These are phyloP conservation scores for Aricia artaxerxes DNA, from an alignment of 2,888 invertebrate species.

Conservation along the genomic window DNA sequence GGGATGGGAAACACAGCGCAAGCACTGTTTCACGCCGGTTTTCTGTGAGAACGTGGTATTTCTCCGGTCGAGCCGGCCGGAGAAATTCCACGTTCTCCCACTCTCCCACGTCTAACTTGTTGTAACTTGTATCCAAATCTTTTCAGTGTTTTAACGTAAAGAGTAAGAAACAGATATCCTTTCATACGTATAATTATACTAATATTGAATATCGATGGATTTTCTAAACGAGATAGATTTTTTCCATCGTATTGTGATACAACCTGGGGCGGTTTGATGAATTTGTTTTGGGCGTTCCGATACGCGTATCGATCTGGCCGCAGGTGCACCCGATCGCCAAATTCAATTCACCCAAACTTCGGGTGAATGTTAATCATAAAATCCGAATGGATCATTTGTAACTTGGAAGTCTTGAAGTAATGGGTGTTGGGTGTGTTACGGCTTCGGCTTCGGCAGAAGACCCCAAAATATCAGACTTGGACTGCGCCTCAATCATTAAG, in stretches of 20 bases:
- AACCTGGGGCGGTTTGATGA: slow-evolving; percentile 1
- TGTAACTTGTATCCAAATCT: no score
- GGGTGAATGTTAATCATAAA: slow-evolving; percentile 25
- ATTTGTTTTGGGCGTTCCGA: slow-evolving; percentile 21
- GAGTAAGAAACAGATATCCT: no score
- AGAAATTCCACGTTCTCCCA: no score
- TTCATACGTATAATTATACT: neutral
- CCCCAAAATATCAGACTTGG: no score
- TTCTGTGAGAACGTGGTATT: no score
- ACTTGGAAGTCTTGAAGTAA: neutral
- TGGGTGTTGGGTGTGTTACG: neutral
- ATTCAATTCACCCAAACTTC: slow-evolving; percentile 15
- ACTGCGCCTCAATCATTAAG: no score
- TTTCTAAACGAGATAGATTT: neutral
- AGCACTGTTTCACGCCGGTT: no score
- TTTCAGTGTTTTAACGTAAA: no score
- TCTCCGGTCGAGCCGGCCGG: no score
- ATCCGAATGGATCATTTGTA: slow-evolving; percentile 17
- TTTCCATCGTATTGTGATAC: neutral
- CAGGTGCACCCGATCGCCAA: slow-evolving; percentile 25
- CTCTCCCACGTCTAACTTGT: no score
- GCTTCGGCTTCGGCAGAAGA: no score
- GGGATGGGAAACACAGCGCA: no score
- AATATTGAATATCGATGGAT: neutral
- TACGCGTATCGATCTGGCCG: slow-evolving; percentile 18